These are phyloP conservation scores for Hydrotaea diabolus DNA, from an alignment of 2,888 invertebrate genomes.

Conservation along the genomic window DNA sequence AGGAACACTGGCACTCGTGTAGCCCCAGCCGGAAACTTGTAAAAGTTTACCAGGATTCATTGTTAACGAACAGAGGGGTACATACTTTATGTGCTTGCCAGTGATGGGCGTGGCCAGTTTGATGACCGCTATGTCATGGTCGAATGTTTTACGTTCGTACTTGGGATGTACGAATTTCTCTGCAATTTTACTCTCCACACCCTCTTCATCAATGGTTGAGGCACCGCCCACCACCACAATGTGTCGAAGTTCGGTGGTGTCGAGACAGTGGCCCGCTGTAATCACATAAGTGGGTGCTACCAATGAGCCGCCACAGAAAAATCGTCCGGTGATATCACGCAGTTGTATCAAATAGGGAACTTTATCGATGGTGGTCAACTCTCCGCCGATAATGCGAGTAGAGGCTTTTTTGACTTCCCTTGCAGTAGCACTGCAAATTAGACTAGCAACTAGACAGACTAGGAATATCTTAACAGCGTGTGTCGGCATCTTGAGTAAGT, in stretches of 20 bases:
- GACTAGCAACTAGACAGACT: neutral
- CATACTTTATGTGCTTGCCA: conserved; percentile 33
- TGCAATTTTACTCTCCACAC: conserved; percentile 44
- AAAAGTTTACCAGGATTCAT: neutral
- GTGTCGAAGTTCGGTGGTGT: no score
- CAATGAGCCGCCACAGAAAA: conserved; percentile 76
- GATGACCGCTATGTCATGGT: conserved; percentile 43
- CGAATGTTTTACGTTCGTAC: neutral
- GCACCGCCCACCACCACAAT: conserved; percentile 71
- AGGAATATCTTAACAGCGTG: no score
- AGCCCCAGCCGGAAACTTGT: conserved; percentile 48
- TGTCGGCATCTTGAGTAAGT: neutral
- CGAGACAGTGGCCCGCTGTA: conserved; percentile 76
- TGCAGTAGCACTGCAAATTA: neutral
- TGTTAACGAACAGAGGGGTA: neutral
- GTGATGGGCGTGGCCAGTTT: conserved; percentile 15
- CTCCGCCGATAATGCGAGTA: neutral
- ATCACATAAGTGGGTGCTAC: conserved; percentile 70
- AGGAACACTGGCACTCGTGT: conserved; percentile 45
- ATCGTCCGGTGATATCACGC: conserved; percentile 64
- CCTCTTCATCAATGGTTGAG: conserved; percentile 69
- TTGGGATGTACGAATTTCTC: neutral
- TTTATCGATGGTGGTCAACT: neutral
- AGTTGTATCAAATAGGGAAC: conserved; percentile 73
- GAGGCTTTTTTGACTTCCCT: no score